A percentile compares a stretch with the other conserved stretches of the same genome.
These are phyloP conservation scores for Dusona sp. DNA, from an alignment of 2,888 invertebrate genomes.

Conservation along the genomic window DNA sequence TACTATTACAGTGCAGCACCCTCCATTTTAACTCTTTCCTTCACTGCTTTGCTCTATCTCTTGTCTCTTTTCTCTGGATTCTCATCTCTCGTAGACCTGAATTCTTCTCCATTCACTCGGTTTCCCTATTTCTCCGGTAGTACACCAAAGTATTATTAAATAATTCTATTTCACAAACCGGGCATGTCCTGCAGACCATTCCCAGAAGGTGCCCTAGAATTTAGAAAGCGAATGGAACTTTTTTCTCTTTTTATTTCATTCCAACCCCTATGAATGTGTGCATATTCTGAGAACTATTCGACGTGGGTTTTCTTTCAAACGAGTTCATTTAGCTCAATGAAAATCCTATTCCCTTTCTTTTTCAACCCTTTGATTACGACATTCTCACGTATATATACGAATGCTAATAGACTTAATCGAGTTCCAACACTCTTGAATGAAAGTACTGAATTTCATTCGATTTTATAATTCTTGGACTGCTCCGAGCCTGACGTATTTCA, in stretches of 20 bases:
- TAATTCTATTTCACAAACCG: conserved; percentile 72
- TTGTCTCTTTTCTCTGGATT: conserved; percentile 26
- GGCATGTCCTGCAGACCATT: conserved; percentile 65
- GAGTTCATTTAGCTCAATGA: conserved; percentile 42
- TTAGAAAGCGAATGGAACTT: conserved; percentile 64
- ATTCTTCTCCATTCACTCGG: conserved; percentile 41
- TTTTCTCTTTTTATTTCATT: conserved; percentile 37
- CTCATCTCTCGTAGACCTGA: conserved; percentile 17
- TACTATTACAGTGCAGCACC: no score
- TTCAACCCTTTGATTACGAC: conserved; percentile 8
- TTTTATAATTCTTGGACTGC: background rate
- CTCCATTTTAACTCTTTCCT: conserved; percentile 17
- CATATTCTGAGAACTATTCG: background rate
- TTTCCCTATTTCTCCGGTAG: conserved; percentile 45
- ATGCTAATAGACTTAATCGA: background rate
- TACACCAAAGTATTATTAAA: conserved; percentile 72
- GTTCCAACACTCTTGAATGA: background rate
- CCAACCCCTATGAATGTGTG: background rate
- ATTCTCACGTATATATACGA: background rate
- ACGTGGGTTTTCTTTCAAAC: conserved; percentile 41
- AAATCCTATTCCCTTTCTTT: conserved; percentile 47
- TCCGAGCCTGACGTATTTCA: background rate
- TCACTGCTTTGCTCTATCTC: background rate
- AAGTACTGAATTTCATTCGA: background rate
- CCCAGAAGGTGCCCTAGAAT: conserved; percentile 9